These are phyloP conservation scores for Zaprionus nigranus DNA, from an alignment of 1,140 invertebrate genomes.

Conservation along the genomic window DNA sequence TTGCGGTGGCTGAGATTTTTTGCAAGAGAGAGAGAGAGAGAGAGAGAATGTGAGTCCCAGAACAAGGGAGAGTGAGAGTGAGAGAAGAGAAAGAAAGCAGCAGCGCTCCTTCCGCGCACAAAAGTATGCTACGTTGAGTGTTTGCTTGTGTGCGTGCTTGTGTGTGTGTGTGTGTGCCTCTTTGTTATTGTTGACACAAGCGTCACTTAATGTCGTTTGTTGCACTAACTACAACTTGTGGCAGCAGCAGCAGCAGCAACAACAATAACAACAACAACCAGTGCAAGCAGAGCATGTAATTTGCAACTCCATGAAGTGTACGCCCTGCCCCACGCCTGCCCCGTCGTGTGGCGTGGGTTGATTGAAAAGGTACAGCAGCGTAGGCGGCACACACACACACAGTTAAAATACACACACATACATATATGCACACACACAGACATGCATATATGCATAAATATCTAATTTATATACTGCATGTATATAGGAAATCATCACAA, in stretches of 20 bases:
- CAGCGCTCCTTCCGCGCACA: not conserved
- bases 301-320: not conserved
- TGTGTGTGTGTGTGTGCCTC: constrained; percentile 13
- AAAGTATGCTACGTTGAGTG: constrained; percentile 40
- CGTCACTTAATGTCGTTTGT: constrained; percentile 45
- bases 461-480: too few relatives aligned
- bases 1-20: not conserved
- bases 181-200: constrained; percentile 52
- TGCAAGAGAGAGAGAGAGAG: not conserved
- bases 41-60: not conserved
- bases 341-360: not conserved
- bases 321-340: too few relatives aligned
- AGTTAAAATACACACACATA: not conserved
- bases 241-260: too few relatives aligned
- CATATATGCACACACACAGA: not conserved
- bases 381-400: not conserved
- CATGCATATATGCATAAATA: not conserved
- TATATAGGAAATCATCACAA: constrained; percentile 1
- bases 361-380: constrained; percentile 5
- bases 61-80: not conserved
- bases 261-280: constrained; percentile 29
- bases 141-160: constrained; percentile 8
- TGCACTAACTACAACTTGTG: constrained; percentile 34
- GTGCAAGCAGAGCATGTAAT: not conserved
- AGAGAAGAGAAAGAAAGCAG: not conserved